Base-by-base conservation (phyloP, 2,888 invertebrate genomes). In the Antheraea yamamai region DNA sequence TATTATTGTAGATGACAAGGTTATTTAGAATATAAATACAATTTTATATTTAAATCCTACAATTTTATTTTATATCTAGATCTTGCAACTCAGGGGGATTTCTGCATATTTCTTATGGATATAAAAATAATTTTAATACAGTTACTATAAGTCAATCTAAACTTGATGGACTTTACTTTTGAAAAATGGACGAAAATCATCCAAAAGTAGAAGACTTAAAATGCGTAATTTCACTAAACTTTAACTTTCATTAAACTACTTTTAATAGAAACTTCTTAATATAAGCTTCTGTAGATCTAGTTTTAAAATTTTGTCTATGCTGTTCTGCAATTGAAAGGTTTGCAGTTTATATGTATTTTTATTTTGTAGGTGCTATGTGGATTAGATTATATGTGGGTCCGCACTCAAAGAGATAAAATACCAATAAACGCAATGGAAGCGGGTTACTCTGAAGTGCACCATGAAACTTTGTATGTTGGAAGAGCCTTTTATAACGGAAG, bases 401-500 rank as follows among this genome's bases (percentile, higher is more conserved):
- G 95, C 30, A 92, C 95, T 0, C 86, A 87, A 55, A 94, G 92
- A 23, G 96, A 96, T 30, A 94, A 94, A 80, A 95, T 97, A 78
- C 97, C 97, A 26, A 94, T 96, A 0, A 96, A 96, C 75, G 97
- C 97, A 0, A 89, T 97, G 64, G 93, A 96, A 8, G 97, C 95
- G 14, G 97, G 97, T 8, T 89, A 88, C 70, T 95, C 96, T 70
- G 95, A 94, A 79, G 91, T 88, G 74, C 88, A 90, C 23, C 78
- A 75, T 39, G 95, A 95, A 78, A 91, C 91, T 73, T 81, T 97
- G 18, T 97, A 95, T 85, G 95, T 97, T 0, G 96, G 97, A 20
- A 95, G 98, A 80, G 97, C 96, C 0, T 91, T 93, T 55, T 96
- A 97, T 85, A 96, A 96, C 79, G 97, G 97, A 23, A 96, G 96